These are phyloP conservation scores for Dicyrtoma fusca DNA, from an alignment of 2,888 invertebrate genomes.

Conservation along the genomic window DNA sequence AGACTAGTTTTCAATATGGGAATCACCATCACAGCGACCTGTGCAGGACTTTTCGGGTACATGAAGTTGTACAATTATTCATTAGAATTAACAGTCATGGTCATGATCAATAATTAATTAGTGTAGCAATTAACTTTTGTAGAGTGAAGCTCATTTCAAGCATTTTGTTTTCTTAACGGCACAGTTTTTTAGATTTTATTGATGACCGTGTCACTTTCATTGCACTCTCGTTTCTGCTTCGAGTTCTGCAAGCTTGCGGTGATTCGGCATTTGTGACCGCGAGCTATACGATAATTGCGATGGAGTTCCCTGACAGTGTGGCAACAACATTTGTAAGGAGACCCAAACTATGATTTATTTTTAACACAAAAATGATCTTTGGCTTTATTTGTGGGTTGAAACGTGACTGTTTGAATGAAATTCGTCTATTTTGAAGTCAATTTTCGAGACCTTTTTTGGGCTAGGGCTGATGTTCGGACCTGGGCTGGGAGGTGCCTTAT, in stretches of 20 bases:
- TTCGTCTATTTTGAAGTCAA: too few relatives aligned
- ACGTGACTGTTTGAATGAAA: too few relatives aligned
- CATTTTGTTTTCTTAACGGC: too few relatives aligned
- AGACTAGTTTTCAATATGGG: constrained; percentile 80
- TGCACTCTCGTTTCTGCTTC: constrained; percentile 73
- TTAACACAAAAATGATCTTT: too few relatives aligned
- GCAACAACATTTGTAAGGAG: constrained; percentile 64
- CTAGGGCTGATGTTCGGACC: constrained; percentile 60
- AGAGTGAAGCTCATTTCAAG: too few relatives aligned
- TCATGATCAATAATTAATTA: too few relatives aligned
- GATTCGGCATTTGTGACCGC: constrained; percentile 76
- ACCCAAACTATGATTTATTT: too few relatives aligned
- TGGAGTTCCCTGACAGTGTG: constrained; percentile 62
- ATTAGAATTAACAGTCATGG: too few relatives aligned
- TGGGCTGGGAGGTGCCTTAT: constrained; percentile 59
- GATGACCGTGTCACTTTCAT: constrained; percentile 68
- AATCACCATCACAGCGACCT: constrained; percentile 66
- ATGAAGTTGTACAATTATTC: too few relatives aligned
- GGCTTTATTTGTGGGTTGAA: too few relatives aligned
- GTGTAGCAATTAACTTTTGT: too few relatives aligned
- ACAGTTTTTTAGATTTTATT: constrained; percentile 12
- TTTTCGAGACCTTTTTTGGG: constrained; percentile 60
- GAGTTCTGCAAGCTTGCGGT: constrained; percentile 81
- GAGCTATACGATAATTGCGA: constrained; percentile 80
- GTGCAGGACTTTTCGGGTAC: constrained; percentile 82